Evolutionary conservation across 2,797 vertebrate species (phyloP), one percentile per base, ranked within the genome.

Genomic region (Myoxocephalus aenaeus): DNA sequence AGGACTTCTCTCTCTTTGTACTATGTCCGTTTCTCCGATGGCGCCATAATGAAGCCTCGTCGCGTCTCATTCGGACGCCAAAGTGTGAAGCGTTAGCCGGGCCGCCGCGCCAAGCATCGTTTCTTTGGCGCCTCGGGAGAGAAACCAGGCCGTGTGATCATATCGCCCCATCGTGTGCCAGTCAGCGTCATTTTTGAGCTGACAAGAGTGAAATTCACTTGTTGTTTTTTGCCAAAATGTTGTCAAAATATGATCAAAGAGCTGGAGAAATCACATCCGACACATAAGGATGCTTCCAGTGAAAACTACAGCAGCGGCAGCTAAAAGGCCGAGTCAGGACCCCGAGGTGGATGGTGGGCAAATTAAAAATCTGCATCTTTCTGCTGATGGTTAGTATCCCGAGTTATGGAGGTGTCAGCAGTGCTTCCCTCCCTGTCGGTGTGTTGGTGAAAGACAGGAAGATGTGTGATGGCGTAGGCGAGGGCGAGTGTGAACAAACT

Each of bases 381-480:
- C 63, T 75, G 69, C 75, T 80, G 48, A 73, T 50, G 65, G 61
- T 70, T 86, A 74, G 77, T 79, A 78, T 70, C n/a, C 9, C 18
- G 63, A 32, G 22, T 80, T 79, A 40, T 69, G 57, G 68, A 48
- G 29, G 53, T 62, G 74, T 90, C 83, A 81, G 83, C 78, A 68
- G 70, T 72, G 53, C 71, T 67, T 67, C 67, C 66, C 54, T 13
- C 5, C 7, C 68, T 34, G 73, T 61, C 58, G 56, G 53, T 29
- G 34, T 73, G 70, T 53, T n/a, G 27, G 80, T n/a, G 32, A 51
- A 14, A 62, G 65, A 36, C 78, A 18, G 32, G 40, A 20, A 53
- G 68, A 29, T 14, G 42, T 20, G 29, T 13, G 61, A 59, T 20
- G 5, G 66, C 53, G 66, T 66, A 70, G 38, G 38, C 32, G 32